Percentiles rank a stretch among this genome's conserved stretches.
phyloP scores from a whole-genome alignment of 2,113 vertebrate genomes.

The Ceuthmochares aereus region DNA sequence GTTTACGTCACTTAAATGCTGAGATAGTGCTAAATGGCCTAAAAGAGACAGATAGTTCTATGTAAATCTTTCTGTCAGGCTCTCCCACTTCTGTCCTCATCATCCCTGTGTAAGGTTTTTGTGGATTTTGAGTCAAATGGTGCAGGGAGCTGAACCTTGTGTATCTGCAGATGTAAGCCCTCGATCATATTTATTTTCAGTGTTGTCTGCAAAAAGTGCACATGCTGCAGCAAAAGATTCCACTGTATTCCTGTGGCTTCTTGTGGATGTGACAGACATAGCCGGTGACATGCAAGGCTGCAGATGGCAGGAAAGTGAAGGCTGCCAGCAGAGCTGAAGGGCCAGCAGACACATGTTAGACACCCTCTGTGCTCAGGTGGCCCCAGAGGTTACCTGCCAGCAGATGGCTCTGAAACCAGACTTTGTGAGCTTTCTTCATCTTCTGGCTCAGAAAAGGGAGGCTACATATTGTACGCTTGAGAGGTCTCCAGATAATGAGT shows the following conservation, averaged over 20 bases:
- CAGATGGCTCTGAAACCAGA: neutral
- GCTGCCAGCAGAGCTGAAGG: neutral
- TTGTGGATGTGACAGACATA: rapidly evolving
- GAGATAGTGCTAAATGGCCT: neutral
- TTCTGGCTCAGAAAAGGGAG: neutral
- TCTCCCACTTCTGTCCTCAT: neutral
- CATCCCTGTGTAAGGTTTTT: neutral
- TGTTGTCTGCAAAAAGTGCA: neutral
- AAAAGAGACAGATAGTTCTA: neutral
- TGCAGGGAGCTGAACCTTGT: neutral
- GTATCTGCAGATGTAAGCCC: neutral
- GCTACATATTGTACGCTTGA: neutral
- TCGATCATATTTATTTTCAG: neutral
- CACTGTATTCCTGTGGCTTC: neutral
- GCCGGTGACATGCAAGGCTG: neutral
- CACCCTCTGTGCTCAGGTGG: neutral
- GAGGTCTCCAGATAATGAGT: neutral
- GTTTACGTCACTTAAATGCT: neutral
- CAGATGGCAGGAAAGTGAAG: neutral
- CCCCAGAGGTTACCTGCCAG: neutral
- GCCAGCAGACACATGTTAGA: rapidly evolving
- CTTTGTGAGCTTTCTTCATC: neutral
- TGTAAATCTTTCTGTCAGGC: neutral
- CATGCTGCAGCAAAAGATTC: neutral
- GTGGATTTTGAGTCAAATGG: neutral